Evolutionary conservation across 2,888 invertebrate genomes (phyloP), one percentile per base, ranked within the genome.

Genomic region (Malachius bipustulatus): DNA sequence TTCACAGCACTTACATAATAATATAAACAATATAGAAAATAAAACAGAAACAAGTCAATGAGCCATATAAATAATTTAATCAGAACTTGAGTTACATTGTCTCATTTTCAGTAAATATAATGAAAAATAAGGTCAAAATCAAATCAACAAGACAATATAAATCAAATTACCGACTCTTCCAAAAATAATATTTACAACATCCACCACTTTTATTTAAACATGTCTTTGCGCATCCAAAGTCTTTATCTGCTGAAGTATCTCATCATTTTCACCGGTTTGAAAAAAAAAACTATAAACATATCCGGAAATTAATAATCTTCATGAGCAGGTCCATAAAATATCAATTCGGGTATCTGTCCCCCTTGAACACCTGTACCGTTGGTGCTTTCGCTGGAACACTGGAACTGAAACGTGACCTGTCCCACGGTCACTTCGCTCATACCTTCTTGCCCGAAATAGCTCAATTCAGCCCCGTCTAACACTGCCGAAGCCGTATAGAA

Each of bases 361-460:
- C 94, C 94, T 64, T 94, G 93, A 3, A 94, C 93, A 4, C 93
- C 93, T 1, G 94, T 96, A 31, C 94, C 94, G 54, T 96, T 96
- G 36, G 94, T 96, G 65, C 91, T 91, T 59, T 94, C 94, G 4
- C 90, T 88, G 34, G 91, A 93, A 64, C 93, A 93, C 63, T 94
- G 93, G 65, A 94, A 96, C 66, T 93, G 93, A 67, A 94, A 94
- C 43, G 88, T 90, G 37, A 94, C 91, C 55, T 82, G 83, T 3
- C 90, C 90, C 60, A 88, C 84, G 36, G 82, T 82, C 28, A 93
- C 87, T 64, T 94, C 94, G 52, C 89, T 88, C 72, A 93, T 76
- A 13, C 94, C 94, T 63, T 96, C 94, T 62, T 94, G 94, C 4
- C 94, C 94, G 61, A 94, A 96, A 63, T 93, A 96, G 65, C 91